phyloP scores from a whole-genome alignment of 2,113 vertebrate genomes.

The Hemiscyllium ocellatum region DNA sequence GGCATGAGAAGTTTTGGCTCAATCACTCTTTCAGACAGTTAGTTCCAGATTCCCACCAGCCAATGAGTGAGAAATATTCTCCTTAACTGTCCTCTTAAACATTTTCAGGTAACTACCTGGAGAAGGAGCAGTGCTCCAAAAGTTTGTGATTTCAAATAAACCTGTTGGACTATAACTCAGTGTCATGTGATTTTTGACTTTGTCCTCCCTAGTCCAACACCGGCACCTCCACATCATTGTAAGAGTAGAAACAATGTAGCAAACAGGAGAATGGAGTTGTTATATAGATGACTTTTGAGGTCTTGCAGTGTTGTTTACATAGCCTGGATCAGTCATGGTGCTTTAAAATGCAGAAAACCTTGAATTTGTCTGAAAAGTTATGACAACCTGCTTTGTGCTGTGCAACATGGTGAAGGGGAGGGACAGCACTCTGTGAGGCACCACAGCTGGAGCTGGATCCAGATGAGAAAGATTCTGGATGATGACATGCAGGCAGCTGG shows the following conservation, averaged over 20 bases:
- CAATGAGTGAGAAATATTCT: too few relatives aligned
- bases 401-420: neutral
- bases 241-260: neutral
- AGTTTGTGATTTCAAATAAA: too few relatives aligned
- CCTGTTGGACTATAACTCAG: too few relatives aligned
- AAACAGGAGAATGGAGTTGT: neutral
- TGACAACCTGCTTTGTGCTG: neutral
- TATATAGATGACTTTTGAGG: neutral
- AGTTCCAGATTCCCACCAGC: too few relatives aligned
- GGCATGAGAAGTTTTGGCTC: too few relatives aligned
- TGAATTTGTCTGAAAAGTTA: neutral
- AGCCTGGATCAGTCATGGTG: neutral
- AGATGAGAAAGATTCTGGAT: neutral
- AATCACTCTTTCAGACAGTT: too few relatives aligned
- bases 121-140: too few relatives aligned
- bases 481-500: neutral
- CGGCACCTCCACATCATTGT: neutral
- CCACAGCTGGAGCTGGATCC: neutral
- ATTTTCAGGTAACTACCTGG: too few relatives aligned
- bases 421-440: neutral
- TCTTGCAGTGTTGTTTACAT: neutral
- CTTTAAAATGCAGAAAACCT: neutral
- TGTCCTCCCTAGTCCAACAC: too few relatives aligned
- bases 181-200: too few relatives aligned
- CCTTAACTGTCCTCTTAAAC: too few relatives aligned